Percentiles rank a stretch among this genome's conserved stretches.
These are phyloP conservation scores for Caenorhabditis panamensis DNA, from an alignment of 2,888 invertebrate genomes.

Conservation along the genomic window DNA sequence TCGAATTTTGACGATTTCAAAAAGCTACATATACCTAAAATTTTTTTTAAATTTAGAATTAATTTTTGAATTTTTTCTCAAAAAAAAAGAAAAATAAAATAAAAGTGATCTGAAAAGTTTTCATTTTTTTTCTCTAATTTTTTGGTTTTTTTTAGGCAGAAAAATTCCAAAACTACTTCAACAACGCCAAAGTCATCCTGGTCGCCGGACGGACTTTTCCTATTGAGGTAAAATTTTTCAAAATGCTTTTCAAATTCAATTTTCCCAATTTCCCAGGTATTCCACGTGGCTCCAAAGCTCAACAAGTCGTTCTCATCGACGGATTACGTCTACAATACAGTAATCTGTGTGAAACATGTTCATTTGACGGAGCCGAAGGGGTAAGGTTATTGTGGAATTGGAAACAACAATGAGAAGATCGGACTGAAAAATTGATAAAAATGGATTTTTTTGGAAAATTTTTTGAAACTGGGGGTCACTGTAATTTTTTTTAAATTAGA, in stretches of 20 bases:
- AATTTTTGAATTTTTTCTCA: too few relatives aligned
- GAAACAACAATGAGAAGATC: neutral
- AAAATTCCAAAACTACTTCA: slow-evolving; percentile 92
- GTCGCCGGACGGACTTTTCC: slow-evolving; percentile 92
- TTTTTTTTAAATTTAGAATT: neutral
- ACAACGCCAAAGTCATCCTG: slow-evolving; percentile 90
- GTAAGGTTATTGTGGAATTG: slow-evolving; percentile 76
- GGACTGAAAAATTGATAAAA: neutral
- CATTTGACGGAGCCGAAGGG: slow-evolving; percentile 82
- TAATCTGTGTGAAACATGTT: slow-evolving; percentile 83
- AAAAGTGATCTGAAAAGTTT: too few relatives aligned
- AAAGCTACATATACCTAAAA: too few relatives aligned
- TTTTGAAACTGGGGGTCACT: too few relatives aligned
- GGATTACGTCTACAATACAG: slow-evolving; percentile 82
- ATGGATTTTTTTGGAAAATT: neutral
- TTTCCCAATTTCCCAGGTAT: slow-evolving; percentile 63
- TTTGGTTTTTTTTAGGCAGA: slow-evolving; percentile 86
- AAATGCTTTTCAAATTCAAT: too few relatives aligned
- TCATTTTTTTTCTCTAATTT: too few relatives aligned
- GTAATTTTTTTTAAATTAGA: too few relatives aligned
- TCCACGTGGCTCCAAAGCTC: slow-evolving; percentile 66
- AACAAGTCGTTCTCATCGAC: slow-evolving; percentile 48
- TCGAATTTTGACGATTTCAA: too few relatives aligned
- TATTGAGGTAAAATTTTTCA: slow-evolving; percentile 81
- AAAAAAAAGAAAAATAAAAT: too few relatives aligned